phyloP scores from a whole-genome alignment of 1,140 invertebrate genomes.

The roundworm (Caenorhabditis elegans) region WBcel235 BX284604.4:9779001-9779500 shows the following conservation, averaged over 20 bases:
- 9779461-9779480: not conserved
- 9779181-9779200: not conserved
- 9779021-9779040: not conserved
- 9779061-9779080: not conserved
- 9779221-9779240: not conserved
- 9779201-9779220: slow-evolving; percentile 2
- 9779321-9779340: slow-evolving; percentile 9
- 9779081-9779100: not conserved
- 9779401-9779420: not conserved
- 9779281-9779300: too few species aligned
- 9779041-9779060: not conserved
- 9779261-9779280: too few species aligned
- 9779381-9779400: slow-evolving; percentile 1
- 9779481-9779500: slow-evolving; percentile 12
- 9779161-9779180: slow-evolving; percentile 10
- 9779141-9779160: not conserved
- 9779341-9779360: slow-evolving; percentile 1
- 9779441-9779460: not conserved
- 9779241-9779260: slow-evolving; percentile 11
- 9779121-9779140: not conserved
- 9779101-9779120: not conserved
- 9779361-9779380: not conserved
- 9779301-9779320: too few species aligned
- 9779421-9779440: not conserved
- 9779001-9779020: too few species aligned